Evolutionary conservation across 2,113 vertebrate species (phyloP).

Genomic region (Shinisaurus crocodilurus): DNA sequence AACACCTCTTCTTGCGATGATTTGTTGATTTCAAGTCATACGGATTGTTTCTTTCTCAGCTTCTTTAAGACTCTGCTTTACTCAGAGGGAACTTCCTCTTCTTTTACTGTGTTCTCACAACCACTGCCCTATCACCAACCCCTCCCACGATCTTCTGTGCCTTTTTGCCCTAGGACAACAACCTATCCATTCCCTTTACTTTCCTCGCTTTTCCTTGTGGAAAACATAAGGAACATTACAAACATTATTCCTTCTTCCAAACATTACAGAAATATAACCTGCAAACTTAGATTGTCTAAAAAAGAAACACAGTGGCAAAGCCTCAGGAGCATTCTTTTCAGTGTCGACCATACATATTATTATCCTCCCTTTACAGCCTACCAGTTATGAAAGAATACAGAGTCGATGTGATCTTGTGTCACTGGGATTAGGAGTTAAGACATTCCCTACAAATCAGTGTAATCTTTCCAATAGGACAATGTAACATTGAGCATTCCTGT

Average conservation of each 20-base stretch:
- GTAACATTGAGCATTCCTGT: conserved; percentile 73
- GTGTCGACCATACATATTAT: conserved; percentile 72
- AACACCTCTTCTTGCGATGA: conserved; percentile 59
- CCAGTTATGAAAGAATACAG: conserved; percentile 72
- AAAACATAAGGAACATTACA: conserved; percentile 40
- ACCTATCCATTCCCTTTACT: conserved; percentile 64
- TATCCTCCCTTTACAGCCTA: conserved; percentile 69
- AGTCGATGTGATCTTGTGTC: conserved; percentile 63
- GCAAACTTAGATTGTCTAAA: conserved; percentile 55
- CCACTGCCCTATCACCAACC: conserved; percentile 51
- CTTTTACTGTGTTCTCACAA: conserved; percentile 49
- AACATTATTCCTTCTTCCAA: not conserved
- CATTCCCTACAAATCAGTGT: conserved; percentile 80
- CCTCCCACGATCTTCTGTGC: conserved; percentile 61
- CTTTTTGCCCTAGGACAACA: conserved; percentile 54
- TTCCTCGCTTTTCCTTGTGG: conserved; percentile 50
- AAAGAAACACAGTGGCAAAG: conserved; percentile 54
- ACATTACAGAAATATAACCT: conserved; percentile 66
- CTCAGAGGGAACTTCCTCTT: conserved; percentile 55
- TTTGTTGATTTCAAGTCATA: conserved; percentile 67
- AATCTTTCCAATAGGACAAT: conserved; percentile 78
- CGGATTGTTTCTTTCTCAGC: conserved; percentile 47
- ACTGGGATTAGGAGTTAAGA: conserved; percentile 80
- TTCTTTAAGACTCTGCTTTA: conserved; percentile 69
- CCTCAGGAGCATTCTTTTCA: conserved; percentile 68